phyloP scores from a whole-genome alignment of 2,113 vertebrate genomes.

The Herpetotheres cachinnans region DNA sequence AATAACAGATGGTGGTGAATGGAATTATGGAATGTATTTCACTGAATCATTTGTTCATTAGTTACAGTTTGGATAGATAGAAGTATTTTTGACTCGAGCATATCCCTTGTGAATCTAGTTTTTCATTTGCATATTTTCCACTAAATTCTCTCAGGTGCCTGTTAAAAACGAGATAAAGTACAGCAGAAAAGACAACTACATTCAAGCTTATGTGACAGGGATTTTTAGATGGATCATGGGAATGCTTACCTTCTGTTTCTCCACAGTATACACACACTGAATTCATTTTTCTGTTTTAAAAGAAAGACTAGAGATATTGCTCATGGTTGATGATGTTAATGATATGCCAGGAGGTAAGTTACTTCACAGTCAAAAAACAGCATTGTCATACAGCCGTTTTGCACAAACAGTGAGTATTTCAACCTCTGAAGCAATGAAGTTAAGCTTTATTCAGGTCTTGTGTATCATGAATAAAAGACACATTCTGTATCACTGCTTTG shows the following conservation, averaged over 20 bases:
- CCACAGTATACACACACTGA: not conserved
- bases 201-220: not conserved
- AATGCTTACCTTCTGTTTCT: not conserved
- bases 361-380: not conserved
- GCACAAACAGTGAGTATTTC: not conserved
- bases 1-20: constrained; percentile 54
- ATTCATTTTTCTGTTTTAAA: not conserved
- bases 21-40: constrained; percentile 20
- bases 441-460: constrained; percentile 4
- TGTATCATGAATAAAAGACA: constrained; percentile 14
- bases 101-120: not conserved
- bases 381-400: not conserved
- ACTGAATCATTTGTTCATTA: constrained; percentile 48
- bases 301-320: not conserved
- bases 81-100: not conserved
- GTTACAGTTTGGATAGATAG: constrained; percentile 1
- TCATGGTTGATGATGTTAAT: not conserved
- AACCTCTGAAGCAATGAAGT: not conserved
- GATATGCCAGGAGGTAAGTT: not conserved
- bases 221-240: not conserved
- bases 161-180: not conserved
- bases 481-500: not conserved
- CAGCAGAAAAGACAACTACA: not conserved
- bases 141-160: not conserved
- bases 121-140: not conserved